phyloP scores from a whole-genome alignment of 30 jellyfish, hydroid and myxozoan genomes.

The Sanderia malayensis region DNA sequence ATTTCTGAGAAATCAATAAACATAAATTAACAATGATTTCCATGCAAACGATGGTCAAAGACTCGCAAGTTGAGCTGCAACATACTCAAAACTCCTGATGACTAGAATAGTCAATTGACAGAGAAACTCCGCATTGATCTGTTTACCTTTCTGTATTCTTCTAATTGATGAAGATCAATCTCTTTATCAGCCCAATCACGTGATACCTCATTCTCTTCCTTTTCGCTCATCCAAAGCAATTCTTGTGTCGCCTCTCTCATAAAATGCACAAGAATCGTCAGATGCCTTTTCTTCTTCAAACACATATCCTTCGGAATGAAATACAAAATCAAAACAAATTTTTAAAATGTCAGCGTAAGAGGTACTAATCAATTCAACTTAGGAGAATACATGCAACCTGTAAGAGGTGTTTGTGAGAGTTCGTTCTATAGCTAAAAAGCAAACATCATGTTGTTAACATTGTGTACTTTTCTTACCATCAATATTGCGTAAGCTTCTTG shows the following conservation, averaged over 20 bases:
- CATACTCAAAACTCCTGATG: no score
- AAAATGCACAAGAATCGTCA: constrained; percentile 67
- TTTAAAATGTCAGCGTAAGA: no score
- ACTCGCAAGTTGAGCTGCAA: no score
- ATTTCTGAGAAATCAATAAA: constrained; percentile 32
- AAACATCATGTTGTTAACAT: no score
- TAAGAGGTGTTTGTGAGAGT: no score
- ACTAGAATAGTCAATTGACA: no score
- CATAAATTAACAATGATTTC: no score
- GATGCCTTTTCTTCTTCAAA: constrained; percentile 44
- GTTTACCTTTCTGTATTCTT: constrained; percentile 49
- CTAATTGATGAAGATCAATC: constrained; percentile 45
- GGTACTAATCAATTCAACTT: no score
- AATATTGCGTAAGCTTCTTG: constrained; percentile 63
- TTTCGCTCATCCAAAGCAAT: constrained; percentile 75
- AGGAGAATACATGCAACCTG: no score
- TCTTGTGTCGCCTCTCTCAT: constrained; percentile 81
- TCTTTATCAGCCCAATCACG: constrained; percentile 83
- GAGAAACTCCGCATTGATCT: no score
- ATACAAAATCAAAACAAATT: neutral
- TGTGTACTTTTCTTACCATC: constrained; percentile 51
- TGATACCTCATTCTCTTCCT: constrained; percentile 82
- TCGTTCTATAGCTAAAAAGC: no score
- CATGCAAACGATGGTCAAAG: no score
- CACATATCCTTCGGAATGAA: constrained; percentile 47